Conservation (phyloP, 2,888 invertebrate species). For the Melanostoma scalare region DNA sequence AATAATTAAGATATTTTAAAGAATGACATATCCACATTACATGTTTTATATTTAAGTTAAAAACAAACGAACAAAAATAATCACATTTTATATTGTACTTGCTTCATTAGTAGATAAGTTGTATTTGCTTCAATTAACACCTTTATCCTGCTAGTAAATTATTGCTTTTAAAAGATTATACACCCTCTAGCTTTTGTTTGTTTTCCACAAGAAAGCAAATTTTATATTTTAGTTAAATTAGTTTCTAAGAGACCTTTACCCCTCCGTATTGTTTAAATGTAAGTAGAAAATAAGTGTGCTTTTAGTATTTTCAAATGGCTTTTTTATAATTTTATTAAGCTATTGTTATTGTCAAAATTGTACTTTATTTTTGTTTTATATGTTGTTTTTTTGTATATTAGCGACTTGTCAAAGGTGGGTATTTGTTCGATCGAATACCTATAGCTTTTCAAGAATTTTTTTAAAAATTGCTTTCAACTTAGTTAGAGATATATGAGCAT, state of each 20-base stretch:
- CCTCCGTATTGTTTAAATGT: conserved; percentile 63
- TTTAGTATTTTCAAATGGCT: conserved; percentile 29
- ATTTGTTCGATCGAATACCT: neutral
- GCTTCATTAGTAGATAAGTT: conserved; percentile 8
- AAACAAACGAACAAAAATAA: no score
- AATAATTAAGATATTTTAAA: no score
- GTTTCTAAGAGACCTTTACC: conserved; percentile 59
- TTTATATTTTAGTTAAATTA: conserved; percentile 51
- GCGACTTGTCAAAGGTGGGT: conserved; percentile 50
- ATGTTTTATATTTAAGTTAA: conserved; percentile 33
- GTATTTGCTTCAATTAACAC: conserved; percentile 51
- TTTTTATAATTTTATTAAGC: neutral
- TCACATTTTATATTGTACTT: neutral
- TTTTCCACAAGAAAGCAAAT: conserved; percentile 30
- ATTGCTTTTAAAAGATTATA: conserved; percentile 31
- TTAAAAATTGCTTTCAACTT: no score
- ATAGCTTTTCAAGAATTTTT: no score
- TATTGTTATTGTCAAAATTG: conserved; percentile 1
- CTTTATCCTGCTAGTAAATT: conserved; percentile 10
- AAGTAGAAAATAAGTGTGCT: conserved; percentile 66
- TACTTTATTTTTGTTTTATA: neutral
- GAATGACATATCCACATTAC: no score
- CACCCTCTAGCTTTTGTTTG: conserved; percentile 51
- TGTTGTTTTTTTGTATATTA: neutral
- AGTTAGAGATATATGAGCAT: no score